Percentiles rank a stretch among this genome's conserved stretches.
Conservation (phyloP, 2,888 invertebrate species). For the Cheilosia grossa region DNA sequence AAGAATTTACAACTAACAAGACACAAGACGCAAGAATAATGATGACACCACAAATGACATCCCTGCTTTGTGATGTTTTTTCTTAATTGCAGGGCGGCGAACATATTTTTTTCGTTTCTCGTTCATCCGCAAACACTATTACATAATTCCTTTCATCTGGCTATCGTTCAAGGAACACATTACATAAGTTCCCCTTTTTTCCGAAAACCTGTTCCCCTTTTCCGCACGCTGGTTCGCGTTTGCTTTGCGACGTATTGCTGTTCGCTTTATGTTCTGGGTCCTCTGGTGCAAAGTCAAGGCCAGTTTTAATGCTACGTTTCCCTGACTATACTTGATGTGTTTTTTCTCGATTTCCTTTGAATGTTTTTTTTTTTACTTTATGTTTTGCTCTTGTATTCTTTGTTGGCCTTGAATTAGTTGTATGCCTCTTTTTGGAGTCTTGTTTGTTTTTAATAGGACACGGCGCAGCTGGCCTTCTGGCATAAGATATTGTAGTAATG, state of each 20-base stretch:
- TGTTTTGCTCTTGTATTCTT: slow-evolving; percentile 28
- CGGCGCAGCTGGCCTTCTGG: slow-evolving; percentile 48
- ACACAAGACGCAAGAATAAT: neutral
- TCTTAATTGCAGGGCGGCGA: neutral
- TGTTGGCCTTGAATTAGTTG: slow-evolving; percentile 16
- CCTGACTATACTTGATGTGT: neutral
- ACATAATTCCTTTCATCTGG: slow-evolving; percentile 18
- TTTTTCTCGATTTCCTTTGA: neutral
- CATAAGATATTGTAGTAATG: slow-evolving; percentile 28
- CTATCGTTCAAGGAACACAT: neutral
- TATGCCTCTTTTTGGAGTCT: slow-evolving; percentile 11
- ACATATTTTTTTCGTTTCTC: neutral
- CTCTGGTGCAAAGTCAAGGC: slow-evolving; percentile 50
- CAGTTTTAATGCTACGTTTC: slow-evolving; percentile 28
- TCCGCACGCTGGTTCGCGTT: neutral
- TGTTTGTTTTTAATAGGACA: slow-evolving; percentile 14
- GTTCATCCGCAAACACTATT: neutral
- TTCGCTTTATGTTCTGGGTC: slow-evolving; percentile 11
- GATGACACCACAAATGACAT: slow-evolving; percentile 12
- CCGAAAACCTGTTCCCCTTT: slow-evolving; percentile 28
- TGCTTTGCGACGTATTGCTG: neutral
- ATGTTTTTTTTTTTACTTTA: neutral
- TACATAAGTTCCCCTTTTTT: neutral
- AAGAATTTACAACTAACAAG: neutral
- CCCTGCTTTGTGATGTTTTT: slow-evolving; percentile 5